Conservation (phyloP, 2,888 invertebrate genomes). For the Hedychridium roseum region DNA sequence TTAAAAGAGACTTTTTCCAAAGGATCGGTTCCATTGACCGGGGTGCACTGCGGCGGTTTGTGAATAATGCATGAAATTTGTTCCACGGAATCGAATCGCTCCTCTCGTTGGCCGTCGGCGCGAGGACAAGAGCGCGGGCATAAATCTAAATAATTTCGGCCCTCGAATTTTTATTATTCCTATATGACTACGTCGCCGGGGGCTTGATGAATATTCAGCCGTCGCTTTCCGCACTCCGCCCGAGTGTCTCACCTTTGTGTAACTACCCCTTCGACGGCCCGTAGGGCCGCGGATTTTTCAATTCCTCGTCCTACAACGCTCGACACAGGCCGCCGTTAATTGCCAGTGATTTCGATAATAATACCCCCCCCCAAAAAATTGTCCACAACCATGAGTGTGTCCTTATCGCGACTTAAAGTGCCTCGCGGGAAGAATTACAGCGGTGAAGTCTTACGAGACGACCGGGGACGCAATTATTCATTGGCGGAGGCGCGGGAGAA, state of each 20-base stretch:
- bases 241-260: conserved; percentile 42
- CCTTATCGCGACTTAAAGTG: no score
- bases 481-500: conserved; percentile 13
- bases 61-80: conserved; percentile 63
- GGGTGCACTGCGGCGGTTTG: conserved; percentile 44
- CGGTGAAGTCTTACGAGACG: no score
- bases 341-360: no score
- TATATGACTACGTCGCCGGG: conserved; percentile 35
- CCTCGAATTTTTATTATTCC: conserved; percentile 57
- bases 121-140: conserved; percentile 56
- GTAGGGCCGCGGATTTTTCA: no score
- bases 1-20: conserved; percentile 47
- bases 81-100: conserved; percentile 56
- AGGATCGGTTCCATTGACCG: conserved; percentile 53
- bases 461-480: background rate
- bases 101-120: conserved; percentile 53
- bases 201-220: conserved; percentile 52
- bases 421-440: no score
- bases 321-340: background rate
- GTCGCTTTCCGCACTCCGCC: conserved; percentile 35
- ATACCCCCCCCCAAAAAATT: no score
- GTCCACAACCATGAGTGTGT: no score
- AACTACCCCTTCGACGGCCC: conserved; percentile 19
- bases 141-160: conserved; percentile 61
- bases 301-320: background rate